Evolutionary conservation across 2,888 invertebrate genomes (phyloP).

Genomic region (Diploptera punctata): DNA sequence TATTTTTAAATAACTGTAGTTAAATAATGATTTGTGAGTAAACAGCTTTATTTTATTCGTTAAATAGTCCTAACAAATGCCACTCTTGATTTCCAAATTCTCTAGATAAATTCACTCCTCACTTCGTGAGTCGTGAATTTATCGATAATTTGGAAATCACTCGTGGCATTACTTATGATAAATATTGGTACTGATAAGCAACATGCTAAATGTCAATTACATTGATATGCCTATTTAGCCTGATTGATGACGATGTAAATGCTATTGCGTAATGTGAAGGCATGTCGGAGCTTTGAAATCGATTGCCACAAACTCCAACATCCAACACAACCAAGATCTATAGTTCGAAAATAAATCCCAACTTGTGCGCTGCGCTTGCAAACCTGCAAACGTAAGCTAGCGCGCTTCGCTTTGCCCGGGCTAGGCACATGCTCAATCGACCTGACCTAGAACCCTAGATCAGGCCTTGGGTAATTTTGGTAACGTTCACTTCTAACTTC

Average conservation of each 20-base stretch:
- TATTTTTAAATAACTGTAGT: too few relatives aligned
- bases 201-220: conserved; percentile 4
- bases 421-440: conserved; percentile 29
- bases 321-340: neutral
- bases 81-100: too few relatives aligned
- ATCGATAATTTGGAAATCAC: too few relatives aligned
- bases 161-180: too few relatives aligned
- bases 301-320: neutral
- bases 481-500: conserved; percentile 11
- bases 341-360: conserved; percentile 11
- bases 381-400: neutral
- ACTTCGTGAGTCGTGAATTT: too few relatives aligned
- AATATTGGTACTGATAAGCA: neutral
- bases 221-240: neutral
- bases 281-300: neutral
- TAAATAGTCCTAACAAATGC: too few relatives aligned
- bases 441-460: conserved; percentile 21
- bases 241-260: neutral
- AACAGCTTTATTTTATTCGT: too few relatives aligned
- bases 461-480: conserved; percentile 14
- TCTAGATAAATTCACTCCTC: too few relatives aligned
- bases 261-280: neutral
- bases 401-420: conserved; percentile 25
- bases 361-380: neutral
- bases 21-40: too few relatives aligned